Conservation (phyloP, 2,888 invertebrate genomes). For the Trachelus stipa region DNA sequence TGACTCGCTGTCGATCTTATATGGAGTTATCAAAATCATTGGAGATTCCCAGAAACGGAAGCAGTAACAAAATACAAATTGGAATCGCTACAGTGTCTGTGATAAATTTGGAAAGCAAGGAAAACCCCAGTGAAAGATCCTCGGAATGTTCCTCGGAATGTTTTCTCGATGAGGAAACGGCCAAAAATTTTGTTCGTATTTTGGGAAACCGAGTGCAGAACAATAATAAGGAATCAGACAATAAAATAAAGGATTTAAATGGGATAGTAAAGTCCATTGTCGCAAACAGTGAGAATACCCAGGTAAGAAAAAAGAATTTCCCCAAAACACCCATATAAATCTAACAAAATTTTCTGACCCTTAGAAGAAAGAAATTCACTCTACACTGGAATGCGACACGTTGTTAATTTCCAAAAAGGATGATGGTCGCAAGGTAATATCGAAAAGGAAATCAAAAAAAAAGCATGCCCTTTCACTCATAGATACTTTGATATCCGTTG, state of each 20-base stretch:
- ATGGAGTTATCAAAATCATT: not conserved
- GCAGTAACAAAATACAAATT: not conserved
- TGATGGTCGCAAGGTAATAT: not conserved
- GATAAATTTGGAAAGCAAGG: not conserved
- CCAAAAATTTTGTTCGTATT: not conserved
- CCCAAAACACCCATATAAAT: not conserved
- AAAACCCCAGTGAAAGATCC: not conserved
- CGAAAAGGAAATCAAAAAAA: slow-evolving; percentile 15
- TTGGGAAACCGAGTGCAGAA: not conserved
- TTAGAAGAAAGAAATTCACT: not conserved
- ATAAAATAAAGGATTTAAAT: not conserved
- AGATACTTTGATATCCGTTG: slow-evolving; percentile 66
- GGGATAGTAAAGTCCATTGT: not conserved
- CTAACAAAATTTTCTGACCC: not conserved
- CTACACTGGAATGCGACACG: not conserved
- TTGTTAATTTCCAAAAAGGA: not conserved
- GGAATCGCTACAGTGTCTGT: not conserved
- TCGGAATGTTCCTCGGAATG: not conserved
- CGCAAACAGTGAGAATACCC: not conserved
- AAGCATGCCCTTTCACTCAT: slow-evolving; percentile 52
- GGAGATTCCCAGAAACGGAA: not conserved
- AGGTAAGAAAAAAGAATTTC: not conserved
- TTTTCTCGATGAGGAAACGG: not conserved
- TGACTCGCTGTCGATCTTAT: not conserved
- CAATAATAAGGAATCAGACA: not conserved